Evolutionary conservation across 2,888 invertebrate genomes (phyloP), one percentile per base, ranked within the genome.

Genomic region (Sicus ferrugineus): DNA sequence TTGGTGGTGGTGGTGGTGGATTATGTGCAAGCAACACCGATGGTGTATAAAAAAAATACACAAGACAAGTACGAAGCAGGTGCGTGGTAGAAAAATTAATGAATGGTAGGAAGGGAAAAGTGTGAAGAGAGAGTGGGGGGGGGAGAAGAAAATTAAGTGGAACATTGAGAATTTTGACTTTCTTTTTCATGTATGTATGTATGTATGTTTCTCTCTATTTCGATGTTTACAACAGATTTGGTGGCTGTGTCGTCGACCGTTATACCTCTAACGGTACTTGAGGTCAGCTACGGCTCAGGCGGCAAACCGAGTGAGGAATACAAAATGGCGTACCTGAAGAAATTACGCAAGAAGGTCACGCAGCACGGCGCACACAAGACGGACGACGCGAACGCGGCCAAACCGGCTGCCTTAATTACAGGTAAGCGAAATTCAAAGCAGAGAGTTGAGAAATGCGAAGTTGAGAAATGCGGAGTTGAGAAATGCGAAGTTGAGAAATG

Each of bases 161-260:
- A 63, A 48, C 6, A 63, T 6, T 30, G 46, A 11, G 28, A 34
- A 2, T n/a, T 19, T 14, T 19, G 11, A n/a, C 16, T 14, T 42
- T 42, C 70, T 48, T 66, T 72, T 42, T 42, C n/a, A n/a, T 16
- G 34, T 34, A n/a, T n/a, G n/a, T n/a, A n/a, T n/a, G n/a, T n/a
- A n/a, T n/a, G n/a, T n/a, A n/a, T 38, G 19, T 52, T 14, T 65
- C 70, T 28, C 16, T 48, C 26, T 58, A 14, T 58, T 34, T 46
- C 34, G 5, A 11, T 34, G 34, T 11, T 5, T 34, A n/a, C 77
- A 75, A 23, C 79, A 90, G 90, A 90, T 81, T 85, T 90, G 77
- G 86, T 90, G 64, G 87, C 90, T 9, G 88, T 90, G n/a, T 90
- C 90, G 0, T 90, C 90, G 3, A 90, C 90, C 16, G 90, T 90